These are phyloP conservation scores for Acanthopagrus latus DNA, from an alignment of 2,797 vertebrate genomes.

Conservation along the genomic window DNA sequence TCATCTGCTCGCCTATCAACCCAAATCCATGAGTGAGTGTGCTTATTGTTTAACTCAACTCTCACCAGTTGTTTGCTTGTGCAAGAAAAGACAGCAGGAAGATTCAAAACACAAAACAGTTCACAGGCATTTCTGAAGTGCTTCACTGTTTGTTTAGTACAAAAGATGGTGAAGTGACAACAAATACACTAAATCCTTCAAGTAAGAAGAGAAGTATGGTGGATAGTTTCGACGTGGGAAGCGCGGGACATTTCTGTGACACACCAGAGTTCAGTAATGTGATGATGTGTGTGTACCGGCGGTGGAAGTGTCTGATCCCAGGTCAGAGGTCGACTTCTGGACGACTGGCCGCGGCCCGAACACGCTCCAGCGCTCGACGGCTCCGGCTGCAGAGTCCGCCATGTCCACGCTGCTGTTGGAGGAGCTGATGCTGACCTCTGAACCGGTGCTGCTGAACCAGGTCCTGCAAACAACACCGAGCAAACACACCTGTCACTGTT, in stretches of 20 bases:
- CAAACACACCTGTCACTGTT: neutral
- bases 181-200: neutral
- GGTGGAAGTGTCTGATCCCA: conserved; percentile 68
- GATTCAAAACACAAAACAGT: neutral
- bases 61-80: neutral
- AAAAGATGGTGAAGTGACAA: neutral
- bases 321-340: conserved; percentile 81
- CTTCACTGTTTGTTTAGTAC: neutral
- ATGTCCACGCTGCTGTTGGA: conserved; percentile 82
- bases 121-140: neutral
- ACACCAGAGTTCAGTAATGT: no score
- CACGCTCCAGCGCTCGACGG: conserved; percentile 81
- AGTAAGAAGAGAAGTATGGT: neutral
- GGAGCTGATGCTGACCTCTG: conserved; percentile 80
- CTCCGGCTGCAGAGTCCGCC: conserved; percentile 18
- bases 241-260: neutral
- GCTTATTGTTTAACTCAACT: neutral
- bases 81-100: neutral
- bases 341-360: conserved; percentile 78
- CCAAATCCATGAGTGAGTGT: neutral
- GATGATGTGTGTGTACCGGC: conserved; percentile 59
- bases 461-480: conserved; percentile 60
- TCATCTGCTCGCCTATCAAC: conserved; percentile 30
- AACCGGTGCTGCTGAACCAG: conserved; percentile 83
- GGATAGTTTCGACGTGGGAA: neutral